phyloP scores from a whole-genome alignment of 35 echinoderm and acorn worm genomes.

The Heliocidaris erythrogramma region DNA sequence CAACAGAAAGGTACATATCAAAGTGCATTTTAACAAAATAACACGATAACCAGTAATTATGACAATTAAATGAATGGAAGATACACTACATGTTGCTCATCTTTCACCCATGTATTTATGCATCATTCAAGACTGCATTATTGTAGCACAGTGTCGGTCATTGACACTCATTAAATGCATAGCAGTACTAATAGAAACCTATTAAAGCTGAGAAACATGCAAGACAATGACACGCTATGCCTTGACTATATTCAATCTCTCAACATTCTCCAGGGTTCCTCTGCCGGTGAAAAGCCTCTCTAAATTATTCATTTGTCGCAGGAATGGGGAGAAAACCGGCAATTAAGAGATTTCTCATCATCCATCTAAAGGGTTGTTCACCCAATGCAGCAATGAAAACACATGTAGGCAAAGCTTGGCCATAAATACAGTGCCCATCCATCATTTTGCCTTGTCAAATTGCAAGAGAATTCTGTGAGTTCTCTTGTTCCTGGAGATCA shows the following conservation, averaged over 20 bases:
- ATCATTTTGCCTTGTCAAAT: neutral
- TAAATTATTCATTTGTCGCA: constrained; percentile 24
- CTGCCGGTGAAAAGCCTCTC: neutral
- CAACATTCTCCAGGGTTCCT: neutral
- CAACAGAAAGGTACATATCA: too few relatives aligned
- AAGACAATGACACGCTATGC: neutral
- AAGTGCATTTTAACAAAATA: too few relatives aligned
- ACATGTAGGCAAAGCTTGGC: neutral
- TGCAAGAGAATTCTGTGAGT: neutral
- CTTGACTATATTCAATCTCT: neutral
- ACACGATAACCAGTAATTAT: too few relatives aligned
- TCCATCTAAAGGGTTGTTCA: constrained; percentile 20
- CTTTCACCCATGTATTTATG: too few relatives aligned
- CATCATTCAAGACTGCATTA: neutral
- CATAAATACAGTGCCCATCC: neutral
- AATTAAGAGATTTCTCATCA: constrained; percentile 24
- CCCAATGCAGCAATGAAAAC: neutral
- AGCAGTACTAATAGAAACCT: neutral
- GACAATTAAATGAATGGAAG: too few relatives aligned
- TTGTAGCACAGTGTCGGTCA: neutral
- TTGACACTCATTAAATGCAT: neutral
- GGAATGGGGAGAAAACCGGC: neutral
- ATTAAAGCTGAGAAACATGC: neutral
- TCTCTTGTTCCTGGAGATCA: neutral
- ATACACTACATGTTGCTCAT: too few relatives aligned